phyloP scores from a whole-genome alignment of 2,113 vertebrate species.

The Lichenostomus cassidix region DNA sequence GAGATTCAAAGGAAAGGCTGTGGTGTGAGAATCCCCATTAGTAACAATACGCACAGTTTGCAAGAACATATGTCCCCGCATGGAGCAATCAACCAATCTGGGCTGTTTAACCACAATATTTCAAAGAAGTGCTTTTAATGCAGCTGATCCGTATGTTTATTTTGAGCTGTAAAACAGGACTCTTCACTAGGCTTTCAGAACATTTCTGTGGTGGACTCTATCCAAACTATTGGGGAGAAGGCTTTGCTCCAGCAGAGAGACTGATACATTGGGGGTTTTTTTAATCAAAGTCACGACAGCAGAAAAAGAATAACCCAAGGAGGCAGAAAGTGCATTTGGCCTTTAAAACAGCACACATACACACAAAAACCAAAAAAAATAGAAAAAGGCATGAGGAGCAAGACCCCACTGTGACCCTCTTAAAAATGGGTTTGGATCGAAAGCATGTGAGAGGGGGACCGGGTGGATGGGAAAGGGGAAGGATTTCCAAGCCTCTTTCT shows the following conservation, averaged over 20 bases:
- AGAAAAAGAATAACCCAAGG: neutral
- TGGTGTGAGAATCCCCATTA: constrained; percentile 62
- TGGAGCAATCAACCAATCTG: constrained; percentile 61
- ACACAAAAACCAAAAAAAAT: neutral
- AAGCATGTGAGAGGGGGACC: fast-evolving
- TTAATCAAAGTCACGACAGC: neutral
- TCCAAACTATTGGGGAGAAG: neutral
- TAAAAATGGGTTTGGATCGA: neutral
- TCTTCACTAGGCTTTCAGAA: constrained; percentile 11
- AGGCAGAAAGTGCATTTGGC: neutral
- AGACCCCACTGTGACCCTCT: neutral
- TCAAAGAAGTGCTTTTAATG: constrained; percentile 43
- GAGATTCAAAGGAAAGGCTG: constrained; percentile 48
- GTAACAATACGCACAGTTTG: constrained; percentile 62
- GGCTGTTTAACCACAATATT: constrained; percentile 67
- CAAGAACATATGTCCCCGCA: constrained; percentile 51
- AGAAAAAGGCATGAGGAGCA: neutral
- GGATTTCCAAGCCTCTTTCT: neutral
- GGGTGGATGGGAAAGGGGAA: neutral
- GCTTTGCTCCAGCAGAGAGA: neutral
- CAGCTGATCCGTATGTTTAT: constrained; percentile 50
- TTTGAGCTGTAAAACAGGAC: constrained; percentile 1
- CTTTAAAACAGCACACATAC: neutral
- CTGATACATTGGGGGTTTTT: neutral
- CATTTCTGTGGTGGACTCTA: neutral